A percentile compares a stretch with the other conserved stretches of the same genome.
Evolutionary conservation across 2,888 invertebrate genomes (phyloP).

Genomic region (Rotaria sp.): DNA sequence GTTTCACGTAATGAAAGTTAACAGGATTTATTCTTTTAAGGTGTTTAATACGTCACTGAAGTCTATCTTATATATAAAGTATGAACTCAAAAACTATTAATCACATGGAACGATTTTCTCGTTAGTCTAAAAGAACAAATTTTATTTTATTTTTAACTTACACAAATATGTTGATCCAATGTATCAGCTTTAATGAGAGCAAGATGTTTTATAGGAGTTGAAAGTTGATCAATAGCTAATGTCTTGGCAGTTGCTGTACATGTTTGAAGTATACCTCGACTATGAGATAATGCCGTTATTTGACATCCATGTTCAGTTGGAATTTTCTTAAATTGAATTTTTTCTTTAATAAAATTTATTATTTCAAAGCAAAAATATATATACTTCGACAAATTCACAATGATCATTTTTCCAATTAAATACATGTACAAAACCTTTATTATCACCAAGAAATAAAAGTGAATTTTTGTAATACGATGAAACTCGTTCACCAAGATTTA

Average conservation of each 20-base stretch:
- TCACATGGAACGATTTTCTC: no score
- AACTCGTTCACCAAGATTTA: constrained; percentile 6
- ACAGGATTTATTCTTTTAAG: no score
- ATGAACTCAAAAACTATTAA: no score
- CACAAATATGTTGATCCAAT: constrained; percentile 14
- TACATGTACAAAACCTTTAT: constrained; percentile 7
- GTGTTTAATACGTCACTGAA: no score
- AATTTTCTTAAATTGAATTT: not conserved
- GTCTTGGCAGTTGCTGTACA: not conserved
- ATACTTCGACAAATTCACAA: constrained; percentile 9
- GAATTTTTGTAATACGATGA: constrained; percentile 1
- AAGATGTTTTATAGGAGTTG: not conserved
- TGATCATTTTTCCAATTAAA: constrained; percentile 23
- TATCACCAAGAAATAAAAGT: not conserved
- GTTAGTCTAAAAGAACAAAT: not conserved
- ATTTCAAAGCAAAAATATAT: not conserved
- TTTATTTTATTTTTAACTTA: not conserved
- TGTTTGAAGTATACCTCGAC: not conserved
- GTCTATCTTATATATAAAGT: no score
- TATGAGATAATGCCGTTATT: not conserved
- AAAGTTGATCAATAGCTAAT: not conserved
- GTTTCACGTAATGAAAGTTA: no score
- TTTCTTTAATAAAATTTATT: no score
- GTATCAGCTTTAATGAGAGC: not conserved
- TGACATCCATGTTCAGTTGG: not conserved